These are phyloP conservation scores for Mormyrus proboscirostris DNA, from an alignment of 2,797 vertebrate genomes.

Conservation along the genomic window DNA sequence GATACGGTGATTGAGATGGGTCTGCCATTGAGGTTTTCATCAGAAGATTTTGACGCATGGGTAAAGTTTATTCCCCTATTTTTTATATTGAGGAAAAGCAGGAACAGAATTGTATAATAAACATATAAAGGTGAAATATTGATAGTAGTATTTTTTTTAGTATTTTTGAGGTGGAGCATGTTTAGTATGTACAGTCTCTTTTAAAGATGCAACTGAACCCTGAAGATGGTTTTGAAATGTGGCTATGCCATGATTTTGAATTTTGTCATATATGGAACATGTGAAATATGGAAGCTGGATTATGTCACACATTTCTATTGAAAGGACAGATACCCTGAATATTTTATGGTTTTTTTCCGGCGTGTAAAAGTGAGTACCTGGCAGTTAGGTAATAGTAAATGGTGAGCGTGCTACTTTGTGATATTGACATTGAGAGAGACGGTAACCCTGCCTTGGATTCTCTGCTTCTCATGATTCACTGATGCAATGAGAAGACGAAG, in stretches of 20 bases:
- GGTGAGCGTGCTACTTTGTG: background rate
- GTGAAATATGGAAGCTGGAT: background rate
- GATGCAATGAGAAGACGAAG: background rate
- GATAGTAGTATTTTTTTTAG: background rate
- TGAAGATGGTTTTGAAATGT: background rate
- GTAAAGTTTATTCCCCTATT: background rate
- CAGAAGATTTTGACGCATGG: background rate
- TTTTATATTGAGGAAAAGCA: background rate
- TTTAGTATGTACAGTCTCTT: background rate
- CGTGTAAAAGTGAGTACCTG: background rate
- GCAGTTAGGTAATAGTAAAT: background rate
- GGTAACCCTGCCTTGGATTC: background rate
- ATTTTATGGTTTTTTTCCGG: background rate
- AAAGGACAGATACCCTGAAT: background rate
- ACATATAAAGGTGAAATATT: background rate
- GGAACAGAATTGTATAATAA: background rate
- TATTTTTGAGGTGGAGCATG: background rate
- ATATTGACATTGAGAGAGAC: background rate
- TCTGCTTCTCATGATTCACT: background rate
- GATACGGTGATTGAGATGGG: background rate
- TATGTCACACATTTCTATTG: background rate
- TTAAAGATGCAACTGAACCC: background rate
- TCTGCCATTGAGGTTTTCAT: background rate
- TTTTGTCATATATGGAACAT: background rate
- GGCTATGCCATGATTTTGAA: background rate